phyloP scores from a whole-genome alignment of 2,113 vertebrate species.

The Mastomys coucha region DNA sequence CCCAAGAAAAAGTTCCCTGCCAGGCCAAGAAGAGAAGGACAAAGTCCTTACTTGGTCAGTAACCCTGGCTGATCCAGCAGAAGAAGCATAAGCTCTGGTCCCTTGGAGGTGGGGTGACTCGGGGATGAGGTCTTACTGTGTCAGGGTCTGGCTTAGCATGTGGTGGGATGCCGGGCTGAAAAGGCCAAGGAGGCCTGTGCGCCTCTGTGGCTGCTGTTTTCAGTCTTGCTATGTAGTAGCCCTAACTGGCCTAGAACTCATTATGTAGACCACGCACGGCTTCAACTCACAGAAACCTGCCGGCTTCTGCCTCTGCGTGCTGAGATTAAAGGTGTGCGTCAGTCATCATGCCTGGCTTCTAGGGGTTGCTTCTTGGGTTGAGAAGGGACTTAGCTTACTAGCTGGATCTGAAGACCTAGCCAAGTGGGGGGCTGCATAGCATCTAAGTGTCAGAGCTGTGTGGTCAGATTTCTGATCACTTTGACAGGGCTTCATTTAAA shows the following conservation, averaged over 20 bases:
- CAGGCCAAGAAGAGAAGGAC: not conserved
- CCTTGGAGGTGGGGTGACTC: not conserved
- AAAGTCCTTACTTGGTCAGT: not conserved
- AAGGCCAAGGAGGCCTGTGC: not conserved
- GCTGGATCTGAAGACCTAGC: not conserved
- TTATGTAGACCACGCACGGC: not conserved
- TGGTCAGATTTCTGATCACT: not conserved
- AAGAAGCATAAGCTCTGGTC: not conserved
- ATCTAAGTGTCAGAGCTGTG: not conserved
- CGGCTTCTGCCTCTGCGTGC: not conserved
- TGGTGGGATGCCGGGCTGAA: not conserved
- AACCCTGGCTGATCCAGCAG: not conserved
- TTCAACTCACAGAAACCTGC: not conserved
- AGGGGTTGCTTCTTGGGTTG: not conserved
- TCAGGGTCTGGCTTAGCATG: not conserved
- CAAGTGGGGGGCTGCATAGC: no score
- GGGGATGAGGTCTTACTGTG: no score
- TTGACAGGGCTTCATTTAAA: not conserved
- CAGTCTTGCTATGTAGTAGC: not conserved
- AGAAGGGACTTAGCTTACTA: not conserved
- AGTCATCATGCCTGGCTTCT: not conserved
- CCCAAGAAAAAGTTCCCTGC: not conserved
- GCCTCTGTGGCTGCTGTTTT: not conserved
- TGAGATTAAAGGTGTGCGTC: not conserved
- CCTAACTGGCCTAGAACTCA: not conserved